Evolutionary conservation across 2,113 vertebrate genomes (phyloP), one percentile per base, ranked within the genome.

Genomic region (Otocyon megalotis): DNA sequence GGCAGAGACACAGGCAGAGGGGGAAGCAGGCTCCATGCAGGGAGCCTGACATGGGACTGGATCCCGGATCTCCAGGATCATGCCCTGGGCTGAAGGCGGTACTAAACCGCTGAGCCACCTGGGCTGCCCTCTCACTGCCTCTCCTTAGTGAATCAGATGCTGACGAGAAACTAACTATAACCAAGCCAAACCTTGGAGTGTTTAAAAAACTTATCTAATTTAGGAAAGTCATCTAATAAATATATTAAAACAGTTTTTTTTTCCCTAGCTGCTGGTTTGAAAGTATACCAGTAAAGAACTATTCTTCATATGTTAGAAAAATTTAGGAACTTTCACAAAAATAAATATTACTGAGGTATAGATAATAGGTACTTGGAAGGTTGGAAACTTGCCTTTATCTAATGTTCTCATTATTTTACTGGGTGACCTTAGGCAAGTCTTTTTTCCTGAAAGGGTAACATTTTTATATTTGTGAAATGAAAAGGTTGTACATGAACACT

Each of bases 111-210:
- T 43, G 43, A 43, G 43, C 43, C 43, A 43, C 43, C 43, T 43
- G 43, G 43, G 43, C 43, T 43, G 43, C 43, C 43, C 43, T 37
- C 50, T 74, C 58, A 22, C 43, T 30, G 17, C 11, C 15, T 77
- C 93, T 93, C 83, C 43, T 96, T 96, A 81, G 24, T 72, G 92
- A 43, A 95, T 92, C 97, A 30, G 3, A 60, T 32, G 82, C 62
- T 89, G 93, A 14, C 87, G 26, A 28, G 85, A 74, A 93, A 67
- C 69, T 35, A 65, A 92, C 97, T 28, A 16, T 7, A 89, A n/a
- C 24, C 89, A 87, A 50, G 83, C 19, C 94, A 93, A 84, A 26
- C 72, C 53, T 63, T 80, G 19, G 8, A 91, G 0, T 96, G 43
- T 98, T 97, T 96, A 79, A 53, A 72, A 94, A 93, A 43, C 6